Evolutionary conservation across 2,888 invertebrate species (phyloP), one percentile per base, ranked within the genome.

Genomic region (Cordilura impudica): DNA sequence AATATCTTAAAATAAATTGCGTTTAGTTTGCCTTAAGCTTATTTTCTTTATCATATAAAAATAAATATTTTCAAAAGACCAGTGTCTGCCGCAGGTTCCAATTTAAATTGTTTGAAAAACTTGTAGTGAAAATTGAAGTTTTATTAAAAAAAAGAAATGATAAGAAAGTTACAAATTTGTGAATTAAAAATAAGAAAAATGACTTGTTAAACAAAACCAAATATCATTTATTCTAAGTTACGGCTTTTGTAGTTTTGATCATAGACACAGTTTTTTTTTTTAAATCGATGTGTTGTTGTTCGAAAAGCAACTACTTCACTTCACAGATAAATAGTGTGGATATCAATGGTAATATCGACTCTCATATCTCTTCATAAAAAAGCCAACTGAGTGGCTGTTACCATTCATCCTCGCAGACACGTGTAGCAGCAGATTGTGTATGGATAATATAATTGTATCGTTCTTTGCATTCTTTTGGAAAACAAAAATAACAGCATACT

Each of bases 291-390:
- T 14, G n/a, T n/a, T n/a, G n/a, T n/a, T n/a, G 63, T 16, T 58
- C 23, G n/a, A n/a, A 70, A 21, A 21, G 26, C 58, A 39, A 74
- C 47, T 26, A 31, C 31, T 31, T 10, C 31, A 31, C 10, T 39
- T 69, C 10, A 31, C 39, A 58, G 63, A 23, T 51, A 31, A 45
- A 63, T 54, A 26, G 77, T 60, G 53, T 39, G 65, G 58, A 58
- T 70, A 74, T 74, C 84, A 83, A 83, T 82, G 67, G 76, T 79
- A 78, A 82, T 71, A 70, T 77, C 76, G 73, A 70, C 73, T 73
- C 73, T 71, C 56, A 72, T 73, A 49, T 54, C 63, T 49, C 4
- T 61, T 12, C 66, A 54, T 58, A 66, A 70, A 43, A 45, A 66
- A 65, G 35, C 65, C 8, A 35, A 66, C 18, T 54, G 14, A 18